Base-by-base conservation (phyloP, 1,140 invertebrate genomes). In the Drosophila navojoa region DNA sequence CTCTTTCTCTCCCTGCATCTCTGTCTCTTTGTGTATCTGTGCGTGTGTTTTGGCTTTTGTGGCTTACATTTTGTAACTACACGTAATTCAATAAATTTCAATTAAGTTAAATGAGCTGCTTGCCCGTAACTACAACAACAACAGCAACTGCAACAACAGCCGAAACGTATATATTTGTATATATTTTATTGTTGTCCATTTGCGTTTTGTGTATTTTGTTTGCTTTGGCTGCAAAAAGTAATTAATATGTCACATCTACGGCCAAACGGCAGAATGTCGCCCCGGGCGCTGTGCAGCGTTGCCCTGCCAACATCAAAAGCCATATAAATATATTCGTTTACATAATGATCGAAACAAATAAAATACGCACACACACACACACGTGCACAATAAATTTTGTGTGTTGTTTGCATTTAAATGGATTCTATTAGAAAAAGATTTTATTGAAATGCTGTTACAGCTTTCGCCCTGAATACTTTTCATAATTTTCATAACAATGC, bases 241-340 rank as follows among this genome's bases (percentile, higher is more conserved):
- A 84, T 84, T 84, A 84, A 84, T 73, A 67, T 82, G 71, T 84
- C 80, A 79, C 60, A 79, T 69, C 52, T 76, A 29, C 27, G 11
- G 25, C 40, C 47, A 55, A 54, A 60, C 47, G 70, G 38, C 70
- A 42, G 38, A 59, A 59, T 29, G 42, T 54, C 32, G 64, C 42
- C 55, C 42, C 16, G 38, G 57, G 40, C n/a, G 38, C n/a, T 27
- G 32, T 27, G 32, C 32, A 58, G 64, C 27, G 42, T 19, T 72
- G 59, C 52, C 52, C 54, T 54, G 62, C 40, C 63, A 67, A 68
- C 44, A 45, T 60, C 62, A 72, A 66, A 72, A 71, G 62, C 38
- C 62, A 45, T 53, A 59, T 35, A 67, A 71, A 68, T 68, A 60
- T 38, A 44, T 59, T 44, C 27, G 49, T 47, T 44, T 59, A 72